phyloP scores from a whole-genome alignment of 2,888 invertebrate species.

The Hydriomena furcata region DNA sequence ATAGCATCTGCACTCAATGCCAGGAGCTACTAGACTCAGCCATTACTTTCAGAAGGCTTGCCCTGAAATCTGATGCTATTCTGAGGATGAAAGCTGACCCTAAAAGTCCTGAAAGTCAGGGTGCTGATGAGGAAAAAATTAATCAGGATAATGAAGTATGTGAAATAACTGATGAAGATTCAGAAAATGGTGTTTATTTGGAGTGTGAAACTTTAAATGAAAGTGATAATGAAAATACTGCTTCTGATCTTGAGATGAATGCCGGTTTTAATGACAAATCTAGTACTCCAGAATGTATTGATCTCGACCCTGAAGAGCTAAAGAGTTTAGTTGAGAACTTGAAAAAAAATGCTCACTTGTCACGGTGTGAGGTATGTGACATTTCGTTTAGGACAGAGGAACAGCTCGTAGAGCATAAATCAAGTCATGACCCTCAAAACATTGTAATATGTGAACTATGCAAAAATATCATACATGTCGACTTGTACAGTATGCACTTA shows the following conservation, averaged over 20 bases:
- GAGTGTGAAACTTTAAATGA: constrained; percentile 12
- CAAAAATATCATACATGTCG: constrained; percentile 29
- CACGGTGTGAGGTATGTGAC: constrained; percentile 30
- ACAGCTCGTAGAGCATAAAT: constrained; percentile 24
- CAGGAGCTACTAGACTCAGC: not conserved
- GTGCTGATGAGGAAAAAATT: not conserved
- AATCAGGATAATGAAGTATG: not conserved
- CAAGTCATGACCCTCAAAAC: constrained; percentile 12
- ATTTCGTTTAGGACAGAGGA: constrained; percentile 25
- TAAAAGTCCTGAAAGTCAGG: not conserved
- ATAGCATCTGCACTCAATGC: constrained; percentile 9
- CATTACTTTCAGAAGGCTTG: constrained; percentile 2
- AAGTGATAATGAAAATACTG: constrained; percentile 1
- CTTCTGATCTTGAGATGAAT: not conserved
- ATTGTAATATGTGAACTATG: constrained; percentile 40
- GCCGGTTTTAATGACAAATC: not conserved
- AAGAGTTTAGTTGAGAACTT: constrained; percentile 2
- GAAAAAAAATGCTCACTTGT: constrained; percentile 10
- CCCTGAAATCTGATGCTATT: constrained; percentile 10
- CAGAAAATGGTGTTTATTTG: constrained; percentile 15
- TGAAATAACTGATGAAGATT: constrained; percentile 7
- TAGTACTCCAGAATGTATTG: constrained; percentile 17
- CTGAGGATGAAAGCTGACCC: constrained; percentile 3
- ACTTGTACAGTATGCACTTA: constrained; percentile 35
- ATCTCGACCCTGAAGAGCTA: constrained; percentile 24